Evolutionary conservation across 2,888 invertebrate species (phyloP).

Genomic region (Xylota sylvarum): DNA sequence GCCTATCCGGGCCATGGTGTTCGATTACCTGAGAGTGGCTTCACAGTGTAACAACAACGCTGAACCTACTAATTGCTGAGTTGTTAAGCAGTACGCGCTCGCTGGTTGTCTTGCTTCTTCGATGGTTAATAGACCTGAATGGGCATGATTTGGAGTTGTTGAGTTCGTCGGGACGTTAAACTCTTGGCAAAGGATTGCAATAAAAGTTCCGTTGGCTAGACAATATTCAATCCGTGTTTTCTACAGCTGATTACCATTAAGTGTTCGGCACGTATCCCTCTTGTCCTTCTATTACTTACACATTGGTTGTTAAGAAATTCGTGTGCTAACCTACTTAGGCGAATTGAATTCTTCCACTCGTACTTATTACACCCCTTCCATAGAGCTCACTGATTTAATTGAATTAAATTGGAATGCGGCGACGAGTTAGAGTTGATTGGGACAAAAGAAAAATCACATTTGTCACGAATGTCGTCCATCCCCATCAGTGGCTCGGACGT

Average conservation of each 20-base stretch:
- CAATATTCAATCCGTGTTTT: neutral
- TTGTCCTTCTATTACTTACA: slow-evolving; percentile 52
- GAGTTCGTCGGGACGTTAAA: neutral
- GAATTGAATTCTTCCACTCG: slow-evolving; percentile 37
- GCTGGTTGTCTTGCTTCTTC: neutral
- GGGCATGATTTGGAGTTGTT: neutral
- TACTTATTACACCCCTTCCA: neutral
- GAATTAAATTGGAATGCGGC: slow-evolving; percentile 77
- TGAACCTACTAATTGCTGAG: slow-evolving; percentile 62
- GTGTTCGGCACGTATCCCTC: neutral
- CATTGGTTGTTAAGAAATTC: slow-evolving; percentile 46
- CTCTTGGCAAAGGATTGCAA: neutral
- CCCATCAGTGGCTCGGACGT: slow-evolving; percentile 11
- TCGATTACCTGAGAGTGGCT: slow-evolving; percentile 36
- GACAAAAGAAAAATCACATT: slow-evolving; percentile 70
- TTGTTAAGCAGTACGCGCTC: slow-evolving; percentile 46
- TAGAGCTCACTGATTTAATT: slow-evolving; percentile 70
- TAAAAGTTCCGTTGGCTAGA: slow-evolving; percentile 4
- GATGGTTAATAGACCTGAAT: slow-evolving; percentile 5
- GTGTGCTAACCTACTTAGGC: slow-evolving; percentile 58
- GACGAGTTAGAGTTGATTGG: slow-evolving; percentile 71
- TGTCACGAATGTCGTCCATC: slow-evolving; percentile 71
- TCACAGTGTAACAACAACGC: slow-evolving; percentile 44
- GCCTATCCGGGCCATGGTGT: slow-evolving; percentile 37
- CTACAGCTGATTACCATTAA: slow-evolving; percentile 27